phyloP scores from a whole-genome alignment of 2,888 invertebrate genomes.

The Tenthredo livida region DNA sequence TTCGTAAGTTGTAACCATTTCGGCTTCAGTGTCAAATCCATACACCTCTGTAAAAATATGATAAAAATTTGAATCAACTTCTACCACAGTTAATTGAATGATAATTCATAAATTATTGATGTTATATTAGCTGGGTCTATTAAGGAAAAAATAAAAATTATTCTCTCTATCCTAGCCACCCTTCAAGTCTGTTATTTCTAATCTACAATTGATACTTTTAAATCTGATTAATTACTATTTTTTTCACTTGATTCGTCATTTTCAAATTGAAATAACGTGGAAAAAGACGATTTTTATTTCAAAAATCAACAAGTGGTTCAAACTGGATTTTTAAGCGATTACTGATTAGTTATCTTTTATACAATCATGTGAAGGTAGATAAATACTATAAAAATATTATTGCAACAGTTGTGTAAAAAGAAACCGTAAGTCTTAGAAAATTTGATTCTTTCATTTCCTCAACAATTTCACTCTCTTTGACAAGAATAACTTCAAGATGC shows the following conservation, averaged over 20 bases:
- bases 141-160: background rate
- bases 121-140: background rate
- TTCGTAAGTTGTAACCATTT: slow-evolving; percentile 67
- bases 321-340: background rate
- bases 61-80: slow-evolving; percentile 3
- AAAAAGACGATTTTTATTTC: background rate
- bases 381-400: background rate
- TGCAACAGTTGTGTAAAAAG: background rate
- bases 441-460: background rate
- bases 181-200: background rate
- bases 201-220: background rate
- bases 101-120: background rate
- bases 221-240: background rate
- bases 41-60: slow-evolving; percentile 37
- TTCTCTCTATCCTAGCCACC: background rate
- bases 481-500: background rate
- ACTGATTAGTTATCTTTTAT: background rate
- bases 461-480: background rate
- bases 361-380: background rate
- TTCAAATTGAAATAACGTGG: background rate
- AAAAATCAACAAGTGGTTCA: background rate
- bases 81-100: background rate
- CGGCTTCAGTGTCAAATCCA: slow-evolving; percentile 67
- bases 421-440: background rate
- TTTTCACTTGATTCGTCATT: background rate